Percentiles rank a stretch among this genome's conserved stretches.
Conservation (phyloP, 2,797 vertebrate species). For the Channallabes apus region DNA sequence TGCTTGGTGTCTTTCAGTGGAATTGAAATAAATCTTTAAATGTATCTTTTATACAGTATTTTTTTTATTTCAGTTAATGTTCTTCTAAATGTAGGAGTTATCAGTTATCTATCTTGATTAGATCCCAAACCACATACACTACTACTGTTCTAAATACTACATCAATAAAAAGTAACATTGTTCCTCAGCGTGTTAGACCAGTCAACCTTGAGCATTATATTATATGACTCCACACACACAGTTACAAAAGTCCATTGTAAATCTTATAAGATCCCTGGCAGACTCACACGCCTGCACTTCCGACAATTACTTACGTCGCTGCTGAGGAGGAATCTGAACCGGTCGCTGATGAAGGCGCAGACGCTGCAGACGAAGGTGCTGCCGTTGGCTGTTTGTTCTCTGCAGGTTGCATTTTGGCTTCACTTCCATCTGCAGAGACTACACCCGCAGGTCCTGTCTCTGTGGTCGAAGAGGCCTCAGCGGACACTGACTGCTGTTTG, state of each 20-base stretch:
- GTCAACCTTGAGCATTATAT: too few species aligned
- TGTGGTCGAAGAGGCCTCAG: constrained; percentile 28
- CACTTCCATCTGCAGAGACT: background rate
- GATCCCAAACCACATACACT: too few species aligned
- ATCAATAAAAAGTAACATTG: too few species aligned
- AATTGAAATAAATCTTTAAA: too few species aligned
- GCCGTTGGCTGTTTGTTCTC: constrained; percentile 43
- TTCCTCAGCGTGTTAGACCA: too few species aligned
- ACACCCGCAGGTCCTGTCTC: constrained; percentile 9
- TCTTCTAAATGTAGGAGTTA: too few species aligned
- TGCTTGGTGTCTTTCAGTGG: too few species aligned
- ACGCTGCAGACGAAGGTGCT: background rate
- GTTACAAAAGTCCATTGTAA: background rate
- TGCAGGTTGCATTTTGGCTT: constrained; percentile 33
- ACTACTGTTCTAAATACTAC: too few species aligned
- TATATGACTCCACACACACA: too few species aligned
- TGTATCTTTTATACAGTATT: too few species aligned
- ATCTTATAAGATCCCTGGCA: background rate
- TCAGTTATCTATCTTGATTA: too few species aligned
- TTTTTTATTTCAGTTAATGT: too few species aligned
- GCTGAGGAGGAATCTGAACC: background rate
- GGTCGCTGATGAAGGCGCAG: background rate
- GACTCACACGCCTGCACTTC: background rate
- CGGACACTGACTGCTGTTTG: background rate
- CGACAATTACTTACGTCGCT: constrained; percentile 55